Evolutionary conservation across 2,113 vertebrate species (phyloP).

Genomic region (Ancistrus triradiatus): DNA sequence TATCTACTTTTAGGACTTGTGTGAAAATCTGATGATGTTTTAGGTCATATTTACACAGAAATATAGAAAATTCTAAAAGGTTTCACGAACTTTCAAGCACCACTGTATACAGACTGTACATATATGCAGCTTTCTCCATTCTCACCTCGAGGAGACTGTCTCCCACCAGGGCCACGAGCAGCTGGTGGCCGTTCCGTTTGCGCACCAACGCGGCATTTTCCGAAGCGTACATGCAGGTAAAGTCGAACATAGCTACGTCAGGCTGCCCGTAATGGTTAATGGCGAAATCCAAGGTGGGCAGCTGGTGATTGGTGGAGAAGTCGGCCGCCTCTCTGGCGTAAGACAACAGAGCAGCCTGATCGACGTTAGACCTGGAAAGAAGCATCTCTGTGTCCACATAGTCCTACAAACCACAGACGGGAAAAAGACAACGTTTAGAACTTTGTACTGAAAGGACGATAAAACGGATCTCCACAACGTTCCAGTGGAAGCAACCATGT

Average conservation of each 20-base stretch:
- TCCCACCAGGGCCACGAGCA: constrained; percentile 89
- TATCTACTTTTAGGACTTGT: too few species aligned
- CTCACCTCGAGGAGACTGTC: constrained; percentile 95
- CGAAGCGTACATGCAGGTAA: constrained; percentile 97
- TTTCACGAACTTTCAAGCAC: too few species aligned
- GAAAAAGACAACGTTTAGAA: not conserved
- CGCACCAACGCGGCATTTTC: constrained; percentile 93
- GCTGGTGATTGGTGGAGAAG: constrained; percentile 94
- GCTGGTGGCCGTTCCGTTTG: constrained; percentile 81
- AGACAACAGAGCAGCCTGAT: constrained; percentile 87
- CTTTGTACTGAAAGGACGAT: not conserved
- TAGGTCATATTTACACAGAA: too few species aligned
- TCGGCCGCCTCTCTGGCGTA: constrained; percentile 91
- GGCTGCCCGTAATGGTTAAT: constrained; percentile 98
- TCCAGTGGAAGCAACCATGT: not conserved
- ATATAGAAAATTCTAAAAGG: too few species aligned
- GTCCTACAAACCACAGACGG: constrained; percentile 67
- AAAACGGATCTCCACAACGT: not conserved
- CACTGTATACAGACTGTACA: too few species aligned
- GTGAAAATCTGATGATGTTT: not conserved
- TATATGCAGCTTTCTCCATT: not conserved
- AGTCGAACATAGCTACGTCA: constrained; percentile 98
- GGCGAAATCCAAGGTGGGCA: constrained; percentile 90
- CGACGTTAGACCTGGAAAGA: constrained; percentile 90
- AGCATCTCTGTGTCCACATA: constrained; percentile 88